phyloP scores from a whole-genome alignment of 1,140 invertebrate genomes.

The Belonocnema kinseyi region DNA sequence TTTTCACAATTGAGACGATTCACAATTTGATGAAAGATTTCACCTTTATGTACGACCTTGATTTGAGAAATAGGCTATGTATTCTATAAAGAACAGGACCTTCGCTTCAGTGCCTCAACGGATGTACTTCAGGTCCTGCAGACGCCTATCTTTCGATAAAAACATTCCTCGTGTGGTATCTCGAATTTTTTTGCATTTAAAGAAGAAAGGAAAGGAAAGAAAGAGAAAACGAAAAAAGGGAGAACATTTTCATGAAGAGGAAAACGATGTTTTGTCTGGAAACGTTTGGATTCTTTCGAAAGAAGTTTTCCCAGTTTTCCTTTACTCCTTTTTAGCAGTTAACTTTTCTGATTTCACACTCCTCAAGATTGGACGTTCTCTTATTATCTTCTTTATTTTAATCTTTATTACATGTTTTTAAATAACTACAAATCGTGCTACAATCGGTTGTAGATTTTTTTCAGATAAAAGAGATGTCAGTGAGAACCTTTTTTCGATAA shows the following conservation, averaged over 20 bases:
- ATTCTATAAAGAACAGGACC: conserved; percentile 1
- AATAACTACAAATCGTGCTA: too few species aligned
- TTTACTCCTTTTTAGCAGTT: too few species aligned
- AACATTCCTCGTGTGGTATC: conserved; percentile 16
- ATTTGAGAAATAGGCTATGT: not conserved
- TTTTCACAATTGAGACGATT: not conserved
- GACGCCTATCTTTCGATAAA: conserved; percentile 5
- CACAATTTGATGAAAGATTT: not conserved
- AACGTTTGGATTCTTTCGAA: too few species aligned
- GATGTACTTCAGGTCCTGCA: conserved; percentile 13
- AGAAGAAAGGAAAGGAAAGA: not conserved
- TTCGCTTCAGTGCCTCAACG: not conserved
- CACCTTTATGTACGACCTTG: not conserved
- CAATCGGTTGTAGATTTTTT: too few species aligned
- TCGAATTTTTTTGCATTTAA: not conserved
- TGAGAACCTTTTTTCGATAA: too few species aligned
- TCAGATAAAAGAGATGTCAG: too few species aligned
- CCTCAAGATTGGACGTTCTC: too few species aligned
- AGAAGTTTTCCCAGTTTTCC: too few species aligned
- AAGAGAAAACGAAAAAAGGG: not conserved
- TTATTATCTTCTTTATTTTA: too few species aligned
- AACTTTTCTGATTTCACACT: too few species aligned
- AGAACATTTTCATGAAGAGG: not conserved
- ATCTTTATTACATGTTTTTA: too few species aligned
- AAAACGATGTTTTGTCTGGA: too few species aligned